Evolutionary conservation across 2,797 vertebrate species (phyloP), one percentile per base, ranked within the genome.

Genomic region (Fringilla coelebs): DNA sequence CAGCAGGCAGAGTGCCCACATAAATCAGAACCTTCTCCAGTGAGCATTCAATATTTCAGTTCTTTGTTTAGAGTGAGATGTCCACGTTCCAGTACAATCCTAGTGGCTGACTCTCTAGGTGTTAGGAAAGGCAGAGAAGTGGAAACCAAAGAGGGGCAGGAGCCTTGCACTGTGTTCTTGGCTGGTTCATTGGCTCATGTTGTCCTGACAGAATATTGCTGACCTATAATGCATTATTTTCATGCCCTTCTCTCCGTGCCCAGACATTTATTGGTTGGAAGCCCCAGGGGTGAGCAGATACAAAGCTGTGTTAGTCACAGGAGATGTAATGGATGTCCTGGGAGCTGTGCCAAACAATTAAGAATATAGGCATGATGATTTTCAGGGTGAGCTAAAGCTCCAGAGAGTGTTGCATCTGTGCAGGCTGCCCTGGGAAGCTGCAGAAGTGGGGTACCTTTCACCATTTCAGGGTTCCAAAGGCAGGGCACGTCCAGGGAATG

Each of bases 271-370:
- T 79, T 76, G 48, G 76, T 91, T 88, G 65, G 66, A 88, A 36
- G 45, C 57, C 67, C 34, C 3, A 2, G 63, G 45, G 77, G 60
- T 86, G 89, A 94, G 32, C 43, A 88, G 85, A 85, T 78, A 88
- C 26, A 81, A 84, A 86, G 62, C 82, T 28, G 49, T 15, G 2
- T 88, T 94, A 96, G 85, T 91, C 34, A 88, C 82, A 85, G 70
- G 63, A 81, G 60, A 26, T 79, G 55, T 77, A 89, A 90, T 93
- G 84, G 62, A 85, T 84, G 89, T 85, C 93, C 72, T 89, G 84
- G 89, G 90, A 96, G 54, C 79, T 28, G 34, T 90, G 92, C 89
- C 92, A 96, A 86, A 73, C 79, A 75, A 87, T 90, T 92, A 93
- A 81, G 88, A 78, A 67, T 78, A 95, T 73, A 84, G 70, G 45